Evolutionary conservation across 2,113 vertebrate genomes (phyloP).

Genomic region (Arothron firmamentum): DNA sequence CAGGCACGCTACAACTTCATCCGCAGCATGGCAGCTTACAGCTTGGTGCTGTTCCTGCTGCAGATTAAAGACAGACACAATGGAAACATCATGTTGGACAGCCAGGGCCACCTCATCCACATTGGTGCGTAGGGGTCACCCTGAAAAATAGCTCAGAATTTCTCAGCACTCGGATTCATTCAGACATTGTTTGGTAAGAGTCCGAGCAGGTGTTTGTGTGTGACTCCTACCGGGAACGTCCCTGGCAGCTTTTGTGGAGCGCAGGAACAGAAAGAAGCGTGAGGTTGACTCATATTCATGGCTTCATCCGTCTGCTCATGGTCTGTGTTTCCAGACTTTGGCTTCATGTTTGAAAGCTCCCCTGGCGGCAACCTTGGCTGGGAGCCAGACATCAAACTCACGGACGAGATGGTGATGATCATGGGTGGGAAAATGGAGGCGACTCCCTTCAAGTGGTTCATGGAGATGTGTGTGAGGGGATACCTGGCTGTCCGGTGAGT

Average conservation of each 20-base stretch:
- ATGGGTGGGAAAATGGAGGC: conserved; percentile 99
- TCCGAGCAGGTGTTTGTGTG: too few relatives aligned
- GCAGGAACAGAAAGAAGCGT: too few relatives aligned
- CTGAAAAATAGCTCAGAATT: not conserved
- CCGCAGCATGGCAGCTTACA: conserved; percentile 97
- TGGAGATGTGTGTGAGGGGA: conserved; percentile 98
- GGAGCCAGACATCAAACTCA: conserved; percentile 97
- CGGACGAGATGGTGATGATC: conserved; percentile 99
- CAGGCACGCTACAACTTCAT: conserved; percentile 98
- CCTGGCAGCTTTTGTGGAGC: too few relatives aligned
- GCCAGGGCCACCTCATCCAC: conserved; percentile 93
- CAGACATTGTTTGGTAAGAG: too few relatives aligned
- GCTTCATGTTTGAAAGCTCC: conserved; percentile 98
- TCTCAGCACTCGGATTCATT: conserved; percentile 14
- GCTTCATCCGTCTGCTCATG: not conserved
- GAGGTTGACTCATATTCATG: too few relatives aligned
- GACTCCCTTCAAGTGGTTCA: conserved; percentile 98
- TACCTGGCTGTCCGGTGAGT: conserved; percentile 93
- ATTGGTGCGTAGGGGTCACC: conserved; percentile 78
- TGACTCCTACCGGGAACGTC: too few relatives aligned
- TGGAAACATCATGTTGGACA: conserved; percentile 98
- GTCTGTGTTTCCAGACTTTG: conserved; percentile 67
- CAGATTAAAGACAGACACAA: conserved; percentile 98
- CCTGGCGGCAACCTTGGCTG: conserved; percentile 95
- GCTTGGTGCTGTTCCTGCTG: conserved; percentile 91